Evolutionary conservation across 2,888 invertebrate species (phyloP).

Genomic region (Cheilosia soror): DNA sequence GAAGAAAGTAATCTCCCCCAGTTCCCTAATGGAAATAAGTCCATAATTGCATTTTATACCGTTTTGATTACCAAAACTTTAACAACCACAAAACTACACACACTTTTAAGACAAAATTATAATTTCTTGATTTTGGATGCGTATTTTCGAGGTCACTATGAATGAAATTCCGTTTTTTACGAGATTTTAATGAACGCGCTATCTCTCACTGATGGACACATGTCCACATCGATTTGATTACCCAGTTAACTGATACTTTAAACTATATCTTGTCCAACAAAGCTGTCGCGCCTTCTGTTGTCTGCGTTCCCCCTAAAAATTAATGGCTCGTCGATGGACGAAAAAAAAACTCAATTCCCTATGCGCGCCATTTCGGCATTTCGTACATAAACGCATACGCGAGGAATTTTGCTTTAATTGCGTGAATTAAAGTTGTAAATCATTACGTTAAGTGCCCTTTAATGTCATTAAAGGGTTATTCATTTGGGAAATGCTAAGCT

Average conservation of each 20-base stretch:
- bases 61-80: slow-evolving; percentile 15
- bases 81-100: neutral
- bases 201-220: slow-evolving; percentile 34
- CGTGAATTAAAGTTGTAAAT: slow-evolving; percentile 83
- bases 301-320: slow-evolving; percentile 2
- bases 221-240: slow-evolving; percentile 50
- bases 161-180: slow-evolving; percentile 29
- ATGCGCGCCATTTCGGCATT: slow-evolving; percentile 18
- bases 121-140: slow-evolving; percentile 50
- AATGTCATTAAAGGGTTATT: slow-evolving; percentile 80
- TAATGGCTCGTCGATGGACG: neutral
- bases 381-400: slow-evolving; percentile 13
- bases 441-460: slow-evolving; percentile 83
- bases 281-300: slow-evolving; percentile 53
- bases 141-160: slow-evolving; percentile 27
- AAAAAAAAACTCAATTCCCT: slow-evolving; percentile 6
- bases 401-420: slow-evolving; percentile 81
- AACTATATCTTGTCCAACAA: slow-evolving; percentile 49
- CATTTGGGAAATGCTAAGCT: slow-evolving; percentile 76
- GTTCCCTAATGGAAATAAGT: neutral
- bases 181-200: neutral
- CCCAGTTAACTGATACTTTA: slow-evolving; percentile 59
- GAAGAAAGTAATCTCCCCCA: too few relatives aligned
- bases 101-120: neutral
- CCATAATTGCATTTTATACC: neutral